Base-by-base conservation (phyloP, 2,113 vertebrate genomes). In the Pterophyllum scalare region DNA sequence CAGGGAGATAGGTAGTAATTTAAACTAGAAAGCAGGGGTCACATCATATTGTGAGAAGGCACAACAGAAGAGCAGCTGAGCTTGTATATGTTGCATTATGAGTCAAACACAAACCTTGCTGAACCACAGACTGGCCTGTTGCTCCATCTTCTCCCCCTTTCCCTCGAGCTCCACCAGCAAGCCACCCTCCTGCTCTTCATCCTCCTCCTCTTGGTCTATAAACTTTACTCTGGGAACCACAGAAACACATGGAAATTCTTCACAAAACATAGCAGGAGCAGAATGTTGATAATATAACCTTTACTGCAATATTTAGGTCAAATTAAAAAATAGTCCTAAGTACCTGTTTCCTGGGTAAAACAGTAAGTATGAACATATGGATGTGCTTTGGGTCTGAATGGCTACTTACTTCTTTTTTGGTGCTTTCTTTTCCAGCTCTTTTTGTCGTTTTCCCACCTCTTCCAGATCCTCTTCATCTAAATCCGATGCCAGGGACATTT, bases 81-180 rank as follows among this genome's bases (percentile, higher is more conserved):
- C 35, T 81, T 70, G 28, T 22, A 17, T 12, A 7, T 19, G 33
- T 40, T 28, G 38, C 2, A n/a, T 61, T 40, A 72, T 11, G 35
- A 24, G 19, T 11, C 9, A 49, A 3, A 40, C 35, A 43, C 89
- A 78, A 88, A 98, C 98, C 96, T 99, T 99, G 83, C 97, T 97
- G 10, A 99, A 99, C 98, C 98, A 99, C 86, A 99, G 84, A 92
- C 70, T 95, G 35, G 97, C 95, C 83, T 97, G 96, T 9, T 89
- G 96, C 58, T 98, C 94, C 72, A 91, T 94, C 82, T 96, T 96
- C 77, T 97, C 96, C 0, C 95, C 93, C 79, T 97, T 97, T 84
- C 94, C 96, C 80, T 98, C 98, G 28, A 99, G 80, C 1, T 97
- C 95, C 14, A 98, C 97, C 84, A 99, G 76, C 83, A 99, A 86